Base-by-base conservation (phyloP, 2,113 vertebrate genomes). In the Pagrus major region DNA sequence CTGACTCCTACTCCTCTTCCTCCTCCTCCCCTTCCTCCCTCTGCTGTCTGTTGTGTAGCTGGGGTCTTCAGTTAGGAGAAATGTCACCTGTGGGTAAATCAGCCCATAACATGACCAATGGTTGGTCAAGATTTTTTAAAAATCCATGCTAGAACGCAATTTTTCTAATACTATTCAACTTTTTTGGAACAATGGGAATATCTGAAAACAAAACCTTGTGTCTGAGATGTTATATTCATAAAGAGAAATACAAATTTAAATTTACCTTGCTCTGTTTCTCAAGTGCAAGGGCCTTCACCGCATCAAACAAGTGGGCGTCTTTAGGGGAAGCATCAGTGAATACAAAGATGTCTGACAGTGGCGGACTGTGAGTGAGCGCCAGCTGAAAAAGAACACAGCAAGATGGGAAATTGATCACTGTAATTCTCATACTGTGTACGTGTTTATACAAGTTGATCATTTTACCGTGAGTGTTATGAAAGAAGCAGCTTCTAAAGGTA, bases 311-410 rank as follows among this genome's bases (percentile, higher is more conserved):
- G 81, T 96, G 85, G 15, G 75, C 88, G 0, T 97, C 96, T 91
- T 97, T 97, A 21, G 96, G 94, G 12, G 96, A 96, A 11, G 97
- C 96, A 1, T 97, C 96, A 0, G 97, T 97, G 89, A 97, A 97
- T 3, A 97, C 96, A 46, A 96, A 97, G 86, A 97, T 95, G 72
- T 97, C 96, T 4, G 97, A 97, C 78, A 95, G 85, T 0, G 95
- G 96, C 33, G 96, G 96, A 49, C 95, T 96, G 73, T 96, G 95
- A 73, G 94, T 94, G 69, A 97, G 94, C 5, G 96, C 97, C 78
- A 97, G 87, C 96, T 96, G 90, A 68, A 69, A 85, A 71, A 27
- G n/a, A n/a, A 81, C 18, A 77, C 8, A 71, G 25, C 29, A 51
- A 47, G 3, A 58, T 4, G 35, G 31, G 0, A 25, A 35, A 42